Base-by-base conservation (phyloP, 2,888 invertebrate genomes). In the Eutolmus rufibarbis region DNA sequence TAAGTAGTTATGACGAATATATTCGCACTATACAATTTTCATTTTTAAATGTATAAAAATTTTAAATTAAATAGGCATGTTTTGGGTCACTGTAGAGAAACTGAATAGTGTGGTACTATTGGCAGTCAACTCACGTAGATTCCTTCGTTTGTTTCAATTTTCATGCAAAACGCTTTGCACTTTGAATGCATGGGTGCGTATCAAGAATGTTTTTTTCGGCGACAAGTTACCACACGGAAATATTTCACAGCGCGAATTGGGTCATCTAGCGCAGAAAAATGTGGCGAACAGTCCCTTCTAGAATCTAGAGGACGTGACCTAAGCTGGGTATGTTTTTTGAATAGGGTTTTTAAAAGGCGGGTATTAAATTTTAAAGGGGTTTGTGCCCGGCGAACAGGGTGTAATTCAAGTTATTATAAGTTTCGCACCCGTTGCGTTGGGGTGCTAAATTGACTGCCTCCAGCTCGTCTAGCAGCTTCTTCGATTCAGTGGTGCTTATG, bases 131-230 rank as follows among this genome's bases (percentile, higher is more conserved):
- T 79, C 79, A 79, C 79, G 79, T 79, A 79, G 79, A 51, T 28
- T 16, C 51, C 28, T 79, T 79, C 79, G 51, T 79, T 79, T 79
- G 46, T 56, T 79, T 79, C 79, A 79, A 79, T 79, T 79, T 79
- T 79, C 28, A 79, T 79, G 79, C 79, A 79, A 79, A 79, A 79
- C 2, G 51, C 43, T 66, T 40, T 19, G 19, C 43, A 28, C 51
- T 79, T 16, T 79, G 51, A 79, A 79, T 79, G 79, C 79, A 79
- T 79, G 79, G 16, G 51, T 78, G 78, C 78, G 78, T 78, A 77
- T 12, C 37, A 37, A 37, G 12, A 37, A 56, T 66, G 8, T 66
- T 19, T 66, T 66, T 66, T 66, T 28, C 8, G 28, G 23, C 19
- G 28, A 23, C 66, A 23, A 28, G 23, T 66, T 66, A 28, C 66